Evolutionary conservation across 2,797 vertebrate genomes (phyloP).

Genomic region (Oophaga sylvatica): DNA sequence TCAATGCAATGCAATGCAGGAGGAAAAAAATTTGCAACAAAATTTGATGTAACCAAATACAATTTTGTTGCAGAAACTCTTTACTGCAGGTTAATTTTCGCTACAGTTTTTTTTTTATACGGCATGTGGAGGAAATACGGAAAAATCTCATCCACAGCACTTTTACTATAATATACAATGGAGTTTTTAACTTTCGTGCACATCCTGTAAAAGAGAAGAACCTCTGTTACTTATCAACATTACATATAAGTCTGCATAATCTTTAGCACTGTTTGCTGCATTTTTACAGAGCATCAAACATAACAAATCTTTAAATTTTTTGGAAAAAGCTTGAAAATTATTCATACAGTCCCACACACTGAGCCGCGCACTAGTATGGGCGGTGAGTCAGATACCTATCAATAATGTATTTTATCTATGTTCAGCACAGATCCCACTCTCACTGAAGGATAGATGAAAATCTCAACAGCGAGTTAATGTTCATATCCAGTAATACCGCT

Average conservation of each 20-base stretch:
- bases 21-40: too few species aligned
- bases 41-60: too few species aligned
- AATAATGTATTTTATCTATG: slow-evolving; percentile 53
- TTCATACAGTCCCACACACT: slow-evolving; percentile 38
- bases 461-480: slow-evolving; percentile 38
- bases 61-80: too few species aligned
- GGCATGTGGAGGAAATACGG: too few species aligned
- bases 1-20: too few species aligned
- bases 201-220: background rate
- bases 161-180: too few species aligned
- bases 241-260: background rate
- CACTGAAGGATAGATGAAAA: slow-evolving; percentile 36
- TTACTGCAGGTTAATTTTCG: too few species aligned
- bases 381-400: slow-evolving; percentile 42
- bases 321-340: slow-evolving; percentile 3
- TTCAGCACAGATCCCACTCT: slow-evolving; percentile 26
- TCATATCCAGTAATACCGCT: slow-evolving; percentile 39
- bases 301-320: background rate
- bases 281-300: background rate
- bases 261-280: background rate
- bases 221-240: background rate
- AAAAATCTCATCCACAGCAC: too few species aligned
- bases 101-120: too few species aligned
- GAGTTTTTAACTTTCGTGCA: too few species aligned
- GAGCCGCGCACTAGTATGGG: background rate